Conservation (phyloP, 2,888 invertebrate species). For the Minunthozetes semirufus region DNA sequence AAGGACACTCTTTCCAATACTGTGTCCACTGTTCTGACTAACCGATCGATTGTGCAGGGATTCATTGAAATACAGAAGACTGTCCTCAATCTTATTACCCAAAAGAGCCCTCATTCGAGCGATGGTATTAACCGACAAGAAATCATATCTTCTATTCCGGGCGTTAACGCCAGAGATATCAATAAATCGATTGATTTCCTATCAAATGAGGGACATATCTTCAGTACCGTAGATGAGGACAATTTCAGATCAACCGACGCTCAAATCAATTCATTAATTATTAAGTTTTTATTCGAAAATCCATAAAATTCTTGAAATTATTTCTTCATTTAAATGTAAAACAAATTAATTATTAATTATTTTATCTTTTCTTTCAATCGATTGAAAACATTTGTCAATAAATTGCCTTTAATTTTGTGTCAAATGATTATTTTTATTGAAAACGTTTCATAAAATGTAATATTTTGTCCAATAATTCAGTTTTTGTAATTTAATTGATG, state of each 20-base stretch:
- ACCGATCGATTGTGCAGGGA: constrained; percentile 16
- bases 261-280: neutral
- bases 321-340: neutral
- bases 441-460: no score
- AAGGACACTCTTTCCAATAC: neutral
- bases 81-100: constrained; percentile 28
- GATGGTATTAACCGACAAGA: constrained; percentile 28
- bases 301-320: no score
- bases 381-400: no score
- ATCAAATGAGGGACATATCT: constrained; percentile 68
- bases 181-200: constrained; percentile 58
- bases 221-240: constrained; percentile 69
- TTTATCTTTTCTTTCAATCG: no score
- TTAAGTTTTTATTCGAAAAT: no score
- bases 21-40: neutral
- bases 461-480: no score
- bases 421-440: no score
- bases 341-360: no score
- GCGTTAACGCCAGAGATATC: constrained; percentile 14
- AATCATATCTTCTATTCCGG: constrained; percentile 23
- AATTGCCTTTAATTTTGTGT: no score
- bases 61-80: constrained; percentile 27
- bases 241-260: constrained; percentile 61
- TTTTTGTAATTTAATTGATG: no score
- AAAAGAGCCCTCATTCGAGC: neutral